Percentiles rank a stretch among this genome's conserved stretches.
Conservation (phyloP, 2,888 invertebrate genomes). For the Peribatodes rhomboidaria region DNA sequence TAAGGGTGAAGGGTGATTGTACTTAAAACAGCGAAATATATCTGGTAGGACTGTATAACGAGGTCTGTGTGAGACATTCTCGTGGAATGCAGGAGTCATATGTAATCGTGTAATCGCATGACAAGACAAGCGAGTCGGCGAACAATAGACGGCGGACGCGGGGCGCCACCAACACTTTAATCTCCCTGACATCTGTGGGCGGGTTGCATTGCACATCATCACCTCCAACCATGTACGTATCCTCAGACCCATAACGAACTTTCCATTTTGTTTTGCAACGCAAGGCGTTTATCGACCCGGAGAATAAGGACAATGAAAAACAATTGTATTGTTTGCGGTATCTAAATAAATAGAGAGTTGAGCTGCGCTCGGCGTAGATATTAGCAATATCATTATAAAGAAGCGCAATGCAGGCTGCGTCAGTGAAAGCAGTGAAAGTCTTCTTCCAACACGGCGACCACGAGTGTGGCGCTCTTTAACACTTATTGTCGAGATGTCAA, state of each 20-base stretch:
- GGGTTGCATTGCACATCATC: constrained; percentile 79
- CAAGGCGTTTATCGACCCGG: constrained; percentile 64
- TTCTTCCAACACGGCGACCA: constrained; percentile 54
- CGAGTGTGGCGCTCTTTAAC: constrained; percentile 62
- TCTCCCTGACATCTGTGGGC: constrained; percentile 69
- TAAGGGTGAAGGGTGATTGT: neutral
- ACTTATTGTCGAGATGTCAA: constrained; percentile 57
- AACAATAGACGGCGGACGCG: constrained; percentile 65
- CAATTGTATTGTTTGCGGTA: constrained; percentile 74
- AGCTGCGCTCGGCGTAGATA: constrained; percentile 57
- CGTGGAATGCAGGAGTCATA: constrained; percentile 49
- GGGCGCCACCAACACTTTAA: constrained; percentile 75
- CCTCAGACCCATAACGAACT: constrained; percentile 71
- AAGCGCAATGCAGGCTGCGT: constrained; percentile 68
- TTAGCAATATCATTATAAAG: constrained; percentile 64
- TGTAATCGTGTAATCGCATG: constrained; percentile 20
- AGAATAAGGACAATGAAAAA: constrained; percentile 76
- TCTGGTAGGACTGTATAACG: constrained; percentile 2
- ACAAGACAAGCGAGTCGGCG: constrained; percentile 42
- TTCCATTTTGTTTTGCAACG: constrained; percentile 81
- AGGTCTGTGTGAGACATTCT: constrained; percentile 51
- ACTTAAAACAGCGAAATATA: neutral
- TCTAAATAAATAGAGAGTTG: constrained; percentile 83
- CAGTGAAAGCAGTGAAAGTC: constrained; percentile 85
- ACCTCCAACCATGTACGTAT: constrained; percentile 71